A percentile compares a stretch with the other conserved stretches of the same genome.
phyloP scores from a whole-genome alignment of 2,113 vertebrate genomes.

The Pithys albifrons region DNA sequence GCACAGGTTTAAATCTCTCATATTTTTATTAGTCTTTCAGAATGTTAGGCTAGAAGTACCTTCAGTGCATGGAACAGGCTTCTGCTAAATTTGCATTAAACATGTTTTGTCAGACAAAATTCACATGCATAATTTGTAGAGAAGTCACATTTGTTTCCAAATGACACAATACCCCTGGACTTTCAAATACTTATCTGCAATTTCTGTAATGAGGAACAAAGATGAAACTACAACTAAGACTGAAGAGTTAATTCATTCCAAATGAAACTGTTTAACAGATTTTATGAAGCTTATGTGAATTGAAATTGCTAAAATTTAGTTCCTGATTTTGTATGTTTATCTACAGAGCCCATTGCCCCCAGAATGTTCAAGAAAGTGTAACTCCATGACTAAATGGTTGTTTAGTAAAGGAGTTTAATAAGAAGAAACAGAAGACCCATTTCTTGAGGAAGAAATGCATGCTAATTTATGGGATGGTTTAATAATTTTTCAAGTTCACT shows the following conservation, averaged over 20 bases:
- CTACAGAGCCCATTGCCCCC: constrained; percentile 14
- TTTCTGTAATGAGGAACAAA: background rate
- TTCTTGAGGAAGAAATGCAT: constrained; percentile 40
- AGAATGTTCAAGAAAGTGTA: constrained; percentile 38
- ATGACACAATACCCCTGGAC: background rate
- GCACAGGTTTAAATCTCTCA: background rate
- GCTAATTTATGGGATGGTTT: constrained; percentile 53
- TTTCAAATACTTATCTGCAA: background rate
- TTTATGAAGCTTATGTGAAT: background rate
- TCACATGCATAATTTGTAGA: background rate
- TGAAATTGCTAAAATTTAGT: constrained; percentile 28
- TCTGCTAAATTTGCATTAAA: background rate
- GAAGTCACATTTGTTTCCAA: background rate
- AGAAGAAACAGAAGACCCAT: constrained; percentile 38
- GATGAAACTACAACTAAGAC: background rate
- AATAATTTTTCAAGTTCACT: constrained; percentile 60
- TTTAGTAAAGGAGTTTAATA: constrained; percentile 44
- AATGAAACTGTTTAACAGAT: background rate
- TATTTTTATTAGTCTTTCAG: background rate
- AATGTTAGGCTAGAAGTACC: background rate
- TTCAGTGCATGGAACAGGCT: background rate
- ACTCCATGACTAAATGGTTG: constrained; percentile 39
- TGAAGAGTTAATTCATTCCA: background rate
- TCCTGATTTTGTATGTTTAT: constrained; percentile 19
- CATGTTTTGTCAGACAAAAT: background rate